Evolutionary conservation across 92 coral and sea anemone species (phyloP).

Genomic region (Ricordea florida): DNA sequence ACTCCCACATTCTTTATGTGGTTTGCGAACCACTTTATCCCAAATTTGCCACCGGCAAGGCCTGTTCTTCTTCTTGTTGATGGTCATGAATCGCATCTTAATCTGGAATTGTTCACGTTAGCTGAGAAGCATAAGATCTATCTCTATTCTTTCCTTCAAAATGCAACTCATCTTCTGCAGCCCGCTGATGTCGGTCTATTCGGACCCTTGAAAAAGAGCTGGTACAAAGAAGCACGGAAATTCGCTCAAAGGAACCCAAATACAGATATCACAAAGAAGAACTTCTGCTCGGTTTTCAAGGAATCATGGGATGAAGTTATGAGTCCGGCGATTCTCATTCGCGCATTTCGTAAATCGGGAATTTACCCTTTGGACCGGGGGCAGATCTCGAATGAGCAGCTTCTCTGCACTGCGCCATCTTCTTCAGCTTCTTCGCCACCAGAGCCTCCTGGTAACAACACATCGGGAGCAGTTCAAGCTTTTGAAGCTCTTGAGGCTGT

Average conservation of each 20-base stretch:
- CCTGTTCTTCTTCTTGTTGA: conserved; percentile 43
- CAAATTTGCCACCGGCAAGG: conserved; percentile 45
- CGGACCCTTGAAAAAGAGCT: conserved; percentile 45
- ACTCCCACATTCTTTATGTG: conserved; percentile 38
- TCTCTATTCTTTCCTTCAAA: conserved; percentile 42
- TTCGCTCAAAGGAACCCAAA: conserved; percentile 36
- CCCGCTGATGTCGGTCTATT: conserved; percentile 63
- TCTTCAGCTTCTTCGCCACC: background rate
- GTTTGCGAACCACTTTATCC: conserved; percentile 54
- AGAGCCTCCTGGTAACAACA: background rate
- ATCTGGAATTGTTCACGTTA: conserved; percentile 35
- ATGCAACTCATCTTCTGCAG: conserved; percentile 62
- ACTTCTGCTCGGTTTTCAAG: conserved; percentile 36
- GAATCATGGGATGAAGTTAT: conserved; percentile 31
- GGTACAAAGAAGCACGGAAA: conserved; percentile 42
- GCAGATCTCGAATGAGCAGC: background rate
- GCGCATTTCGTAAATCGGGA: background rate
- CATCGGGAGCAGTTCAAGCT: background rate
- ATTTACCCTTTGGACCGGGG: background rate
- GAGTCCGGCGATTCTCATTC: conserved; percentile 9
- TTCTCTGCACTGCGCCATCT: background rate
- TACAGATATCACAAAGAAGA: conserved; percentile 45
- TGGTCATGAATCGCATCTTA: conserved; percentile 46
- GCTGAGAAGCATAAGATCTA: conserved; percentile 41
- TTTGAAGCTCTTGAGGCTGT: conserved; percentile 27